phyloP scores from a whole-genome alignment of 2,113 vertebrate genomes.

The Orthochromis indermauri region DNA sequence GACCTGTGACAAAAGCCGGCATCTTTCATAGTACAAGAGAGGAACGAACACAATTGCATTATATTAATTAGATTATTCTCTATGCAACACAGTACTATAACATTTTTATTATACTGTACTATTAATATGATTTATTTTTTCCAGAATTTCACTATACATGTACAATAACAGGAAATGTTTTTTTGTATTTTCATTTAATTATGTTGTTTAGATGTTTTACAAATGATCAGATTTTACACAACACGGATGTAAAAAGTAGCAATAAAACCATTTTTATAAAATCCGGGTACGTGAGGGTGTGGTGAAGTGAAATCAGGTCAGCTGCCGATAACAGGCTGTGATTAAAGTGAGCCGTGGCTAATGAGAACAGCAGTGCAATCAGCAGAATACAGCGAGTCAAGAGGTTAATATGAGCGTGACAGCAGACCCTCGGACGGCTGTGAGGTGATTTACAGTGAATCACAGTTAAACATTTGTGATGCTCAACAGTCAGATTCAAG shows the following conservation, averaged over 20 bases:
- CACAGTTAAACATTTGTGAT: constrained; percentile 15
- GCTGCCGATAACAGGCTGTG: background rate
- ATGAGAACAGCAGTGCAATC: background rate
- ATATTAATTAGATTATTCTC: background rate
- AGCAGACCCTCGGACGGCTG: background rate
- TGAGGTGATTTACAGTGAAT: constrained; percentile 25
- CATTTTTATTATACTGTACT: background rate
- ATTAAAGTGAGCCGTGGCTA: constrained; percentile 46
- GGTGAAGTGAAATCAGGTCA: constrained; percentile 15
- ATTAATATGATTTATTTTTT: background rate
- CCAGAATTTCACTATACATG: background rate
- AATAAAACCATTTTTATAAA: background rate
- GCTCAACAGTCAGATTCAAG: constrained; percentile 20
- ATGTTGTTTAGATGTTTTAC: background rate
- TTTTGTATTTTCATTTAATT: background rate
- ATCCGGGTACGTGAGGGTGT: background rate
- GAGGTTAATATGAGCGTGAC: constrained; percentile 17
- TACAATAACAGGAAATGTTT: background rate
- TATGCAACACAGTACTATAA: background rate
- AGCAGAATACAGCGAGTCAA: background rate
- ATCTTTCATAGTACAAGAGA: background rate
- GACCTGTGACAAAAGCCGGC: background rate
- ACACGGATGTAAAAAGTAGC: background rate
- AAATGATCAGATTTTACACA: background rate
- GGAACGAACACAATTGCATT: background rate